Evolutionary conservation across 2,797 vertebrate genomes (phyloP).

Genomic region (Odontamblyopus rebecca): DNA sequence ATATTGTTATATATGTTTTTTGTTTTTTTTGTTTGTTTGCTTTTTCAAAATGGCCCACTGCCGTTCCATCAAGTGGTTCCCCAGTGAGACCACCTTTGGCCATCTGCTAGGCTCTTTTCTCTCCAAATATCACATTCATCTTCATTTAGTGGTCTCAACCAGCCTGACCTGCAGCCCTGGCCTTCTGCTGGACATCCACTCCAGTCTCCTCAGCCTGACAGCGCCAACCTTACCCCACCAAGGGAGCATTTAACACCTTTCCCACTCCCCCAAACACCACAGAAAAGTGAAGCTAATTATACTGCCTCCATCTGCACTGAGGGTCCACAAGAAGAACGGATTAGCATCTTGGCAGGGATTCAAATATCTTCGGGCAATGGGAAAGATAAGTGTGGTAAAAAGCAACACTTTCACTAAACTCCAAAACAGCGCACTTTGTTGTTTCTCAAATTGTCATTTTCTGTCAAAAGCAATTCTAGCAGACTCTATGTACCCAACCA

Average conservation of each 20-base stretch:
- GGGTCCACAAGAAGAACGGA: conserved; percentile 40
- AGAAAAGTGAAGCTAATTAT: conserved; percentile 59
- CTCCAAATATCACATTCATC: conserved; percentile 6
- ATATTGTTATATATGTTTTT: background rate
- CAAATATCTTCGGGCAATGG: conserved; percentile 38
- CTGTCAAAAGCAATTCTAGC: background rate
- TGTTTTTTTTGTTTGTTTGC: background rate
- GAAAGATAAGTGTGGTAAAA: conserved; percentile 28
- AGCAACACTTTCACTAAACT: background rate
- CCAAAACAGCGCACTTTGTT: conserved; percentile 30
- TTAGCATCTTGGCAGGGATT: conserved; percentile 49
- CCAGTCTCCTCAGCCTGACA: conserved; percentile 33
- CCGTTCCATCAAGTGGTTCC: background rate
- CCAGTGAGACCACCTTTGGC: background rate
- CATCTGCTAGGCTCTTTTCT: conserved; percentile 5
- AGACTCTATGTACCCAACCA: background rate
- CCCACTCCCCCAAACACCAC: conserved; percentile 37
- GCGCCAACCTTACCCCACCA: conserved; percentile 26
- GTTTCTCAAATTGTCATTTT: conserved; percentile 3
- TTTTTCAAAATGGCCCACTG: background rate
- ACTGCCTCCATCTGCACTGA: conserved; percentile 41
- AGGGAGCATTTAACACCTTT: conserved; percentile 29
- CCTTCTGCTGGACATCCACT: conserved; percentile 29
- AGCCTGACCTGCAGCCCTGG: conserved; percentile 32
- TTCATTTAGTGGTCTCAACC: conserved; percentile 44